Conservation (phyloP, 1,140 invertebrate species). For the Leptonema lineaticorne region DNA sequence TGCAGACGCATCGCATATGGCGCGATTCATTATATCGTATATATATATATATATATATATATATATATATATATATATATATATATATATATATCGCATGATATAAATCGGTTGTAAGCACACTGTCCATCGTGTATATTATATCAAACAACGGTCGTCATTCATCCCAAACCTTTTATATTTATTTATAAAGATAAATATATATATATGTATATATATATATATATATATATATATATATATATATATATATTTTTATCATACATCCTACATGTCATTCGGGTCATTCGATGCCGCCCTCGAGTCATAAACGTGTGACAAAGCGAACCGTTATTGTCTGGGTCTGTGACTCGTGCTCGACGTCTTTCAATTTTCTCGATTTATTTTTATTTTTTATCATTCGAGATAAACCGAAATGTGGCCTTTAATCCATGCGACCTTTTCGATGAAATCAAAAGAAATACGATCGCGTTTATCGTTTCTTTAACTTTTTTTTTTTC, state of each 20-base stretch:
- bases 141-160: not conserved
- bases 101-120: not conserved
- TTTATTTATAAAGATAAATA: too few species aligned
- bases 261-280: too few species aligned
- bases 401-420: not conserved
- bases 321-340: conserved; percentile 13
- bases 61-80: not conserved
- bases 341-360: conserved; percentile 3
- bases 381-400: too few species aligned
- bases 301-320: not conserved
- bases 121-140: not conserved
- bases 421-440: too few species aligned
- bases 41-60: too few species aligned
- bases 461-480: too few species aligned
- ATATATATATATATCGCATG: not conserved
- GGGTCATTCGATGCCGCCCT: not conserved
- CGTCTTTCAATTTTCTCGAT: conserved; percentile 2
- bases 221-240: too few species aligned
- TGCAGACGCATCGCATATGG: not conserved
- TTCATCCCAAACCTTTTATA: too few species aligned
- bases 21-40: not conserved
- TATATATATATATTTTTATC: too few species aligned
- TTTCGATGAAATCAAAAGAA: too few species aligned
- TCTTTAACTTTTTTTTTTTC: too few species aligned
- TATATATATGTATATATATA: too few species aligned